Evolutionary conservation across 2,797 vertebrate genomes (phyloP), one percentile per base, ranked within the genome.

Genomic region (Enoplosus armatus): DNA sequence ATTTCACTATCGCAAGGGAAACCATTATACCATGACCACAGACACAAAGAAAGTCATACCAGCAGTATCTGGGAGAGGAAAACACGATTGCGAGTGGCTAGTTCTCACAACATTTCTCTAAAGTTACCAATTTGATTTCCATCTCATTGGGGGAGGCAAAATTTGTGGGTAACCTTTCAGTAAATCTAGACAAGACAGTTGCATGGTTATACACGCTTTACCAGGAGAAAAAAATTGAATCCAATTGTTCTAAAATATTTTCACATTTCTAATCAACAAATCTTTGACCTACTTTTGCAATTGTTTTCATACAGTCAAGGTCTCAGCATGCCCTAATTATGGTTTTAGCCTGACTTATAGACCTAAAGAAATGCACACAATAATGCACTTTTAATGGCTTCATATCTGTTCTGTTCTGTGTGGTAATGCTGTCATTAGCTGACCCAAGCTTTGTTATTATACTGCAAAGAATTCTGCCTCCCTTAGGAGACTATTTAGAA

Each of bases 1-100:
- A 90, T 94, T 94, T 93, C 93, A 93, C 90, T 80, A 84, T 89
- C 61, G 85, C 89, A 91, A 85, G 92, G 90, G 90, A 93, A 92
- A 92, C 86, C 91, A 91, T 91, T 93, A 91, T 72, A 90, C 83
- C 90, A 85, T 91, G 89, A 93, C 92, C 89, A 83, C 91, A 90
- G 88, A 92, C 90, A 90, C 87, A 89, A 86, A 89, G 85, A 83
- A 71, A 70, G 80, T 85, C 90, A 83, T 87, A 89, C 85, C 90
- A 87, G 83, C 85, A 90, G 80, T 66, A 83, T 89, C 83, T 79
- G 69, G 60, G 75, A 85, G 85, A 86, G 60, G 66, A 85, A 86
- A 86, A 77, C 76, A 83, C 18, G 16, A 80, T 60, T 80, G 79
- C 79, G 24, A 29, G 39, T n/a, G 31, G 45, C 54, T 50, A 26